A percentile compares a stretch with the other conserved stretches of the same genome.
phyloP scores from a whole-genome alignment of 2,113 vertebrate genomes.

The Tragelaphus imberbis region DNA sequence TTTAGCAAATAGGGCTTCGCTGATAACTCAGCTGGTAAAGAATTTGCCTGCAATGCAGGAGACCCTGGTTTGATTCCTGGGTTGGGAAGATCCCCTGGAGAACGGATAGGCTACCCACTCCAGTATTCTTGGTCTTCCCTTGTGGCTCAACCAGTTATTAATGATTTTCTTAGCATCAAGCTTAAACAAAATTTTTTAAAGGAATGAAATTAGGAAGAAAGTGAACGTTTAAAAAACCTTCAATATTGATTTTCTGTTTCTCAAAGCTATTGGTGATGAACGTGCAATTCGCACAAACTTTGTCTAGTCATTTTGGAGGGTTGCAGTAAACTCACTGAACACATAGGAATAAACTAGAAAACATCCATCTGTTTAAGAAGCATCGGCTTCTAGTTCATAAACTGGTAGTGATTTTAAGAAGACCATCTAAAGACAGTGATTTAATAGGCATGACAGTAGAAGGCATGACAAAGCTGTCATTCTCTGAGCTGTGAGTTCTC shows the following conservation, averaged over 20 bases:
- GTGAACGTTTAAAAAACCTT: neutral
- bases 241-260: neutral
- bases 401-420: neutral
- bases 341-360: neutral
- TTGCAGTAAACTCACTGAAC: neutral
- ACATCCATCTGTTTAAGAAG: neutral
- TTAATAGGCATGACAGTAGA: rapidly evolving
- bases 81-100: rapidly evolving
- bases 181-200: neutral
- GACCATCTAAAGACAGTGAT: rapidly evolving
- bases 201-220: neutral
- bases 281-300: neutral
- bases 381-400: neutral
- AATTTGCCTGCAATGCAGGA: neutral
- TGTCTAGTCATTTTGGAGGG: neutral
- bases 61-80: neutral
- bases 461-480: neutral
- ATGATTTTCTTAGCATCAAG: neutral
- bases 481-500: neutral
- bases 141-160: neutral
- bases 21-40: neutral
- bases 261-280: neutral
- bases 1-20: neutral
- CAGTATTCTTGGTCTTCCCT: neutral
- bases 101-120: neutral